phyloP scores from a whole-genome alignment of 2,113 vertebrate species.

The Eublepharis macularius region DNA sequence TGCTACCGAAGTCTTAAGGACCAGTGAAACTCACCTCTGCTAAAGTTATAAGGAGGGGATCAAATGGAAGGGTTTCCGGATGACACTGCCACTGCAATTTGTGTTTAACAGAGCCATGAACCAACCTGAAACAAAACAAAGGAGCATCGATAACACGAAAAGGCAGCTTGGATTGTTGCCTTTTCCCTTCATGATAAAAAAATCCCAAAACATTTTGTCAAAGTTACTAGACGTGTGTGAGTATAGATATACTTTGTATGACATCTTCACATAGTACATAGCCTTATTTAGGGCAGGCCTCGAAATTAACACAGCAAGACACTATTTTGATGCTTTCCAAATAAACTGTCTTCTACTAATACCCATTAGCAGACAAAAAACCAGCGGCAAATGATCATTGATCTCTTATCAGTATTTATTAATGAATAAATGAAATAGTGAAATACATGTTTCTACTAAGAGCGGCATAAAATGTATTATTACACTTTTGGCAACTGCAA shows the following conservation, averaged over 20 bases:
- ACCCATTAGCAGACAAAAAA: neutral
- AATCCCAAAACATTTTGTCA: neutral
- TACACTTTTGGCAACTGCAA: neutral
- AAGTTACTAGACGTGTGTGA: neutral
- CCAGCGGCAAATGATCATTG: neutral
- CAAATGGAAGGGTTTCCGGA: conserved; percentile 78
- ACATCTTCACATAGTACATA: neutral
- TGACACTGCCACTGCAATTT: conserved; percentile 79
- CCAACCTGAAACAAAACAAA: conserved; percentile 69
- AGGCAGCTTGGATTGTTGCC: neutral
- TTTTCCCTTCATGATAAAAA: neutral
- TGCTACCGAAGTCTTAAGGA: neutral
- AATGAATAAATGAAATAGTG: neutral
- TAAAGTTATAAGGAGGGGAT: conserved; percentile 81
- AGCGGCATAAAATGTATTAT: neutral
- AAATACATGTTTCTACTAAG: neutral
- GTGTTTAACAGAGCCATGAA: conserved; percentile 84
- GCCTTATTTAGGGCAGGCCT: neutral
- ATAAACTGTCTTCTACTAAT: neutral
- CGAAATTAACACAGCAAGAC: neutral
- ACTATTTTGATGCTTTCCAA: neutral
- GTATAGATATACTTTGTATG: neutral
- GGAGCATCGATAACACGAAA: neutral
- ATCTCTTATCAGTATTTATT: neutral
- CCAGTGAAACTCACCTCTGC: conserved; percentile 75